Conservation (phyloP, 2,113 vertebrate genomes). For the Coryphaenoides rupestris region DNA sequence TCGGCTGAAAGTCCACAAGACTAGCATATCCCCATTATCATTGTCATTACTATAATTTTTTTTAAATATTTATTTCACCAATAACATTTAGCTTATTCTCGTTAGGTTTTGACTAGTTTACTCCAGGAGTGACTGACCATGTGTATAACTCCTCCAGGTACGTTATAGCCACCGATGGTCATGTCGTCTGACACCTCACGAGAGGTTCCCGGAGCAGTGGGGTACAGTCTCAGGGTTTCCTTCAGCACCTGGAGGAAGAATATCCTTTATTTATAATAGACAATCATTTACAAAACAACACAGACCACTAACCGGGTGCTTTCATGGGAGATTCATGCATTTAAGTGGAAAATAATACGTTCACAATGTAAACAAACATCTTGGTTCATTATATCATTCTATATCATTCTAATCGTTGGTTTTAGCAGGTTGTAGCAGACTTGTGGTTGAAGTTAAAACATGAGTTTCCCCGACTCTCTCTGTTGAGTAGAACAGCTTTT, state of each 20-base stretch:
- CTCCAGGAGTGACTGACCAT: conserved; percentile 37
- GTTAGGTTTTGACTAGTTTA: not conserved
- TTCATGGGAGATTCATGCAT: not conserved
- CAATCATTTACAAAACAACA: not conserved
- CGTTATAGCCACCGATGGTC: conserved; percentile 66
- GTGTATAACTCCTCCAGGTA: conserved; percentile 61
- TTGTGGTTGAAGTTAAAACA: too few relatives aligned
- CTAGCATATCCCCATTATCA: not conserved
- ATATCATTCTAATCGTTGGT: too few relatives aligned
- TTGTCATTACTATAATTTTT: not conserved
- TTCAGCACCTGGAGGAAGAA: conserved; percentile 78
- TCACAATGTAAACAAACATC: not conserved
- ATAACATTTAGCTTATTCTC: not conserved
- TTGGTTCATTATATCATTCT: too few relatives aligned
- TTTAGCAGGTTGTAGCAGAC: not conserved
- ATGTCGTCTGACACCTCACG: conserved; percentile 74
- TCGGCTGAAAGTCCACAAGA: too few relatives aligned
- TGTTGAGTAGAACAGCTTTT: too few relatives aligned
- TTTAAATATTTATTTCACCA: not conserved
- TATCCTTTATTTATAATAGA: too few relatives aligned
- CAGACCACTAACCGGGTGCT: not conserved
- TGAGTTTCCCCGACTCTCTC: too few relatives aligned
- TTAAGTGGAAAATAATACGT: not conserved
- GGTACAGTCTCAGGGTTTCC: conserved; percentile 85
- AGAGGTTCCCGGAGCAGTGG: conserved; percentile 70